Evolutionary conservation across 2,888 invertebrate species (phyloP).

Genomic region (Cristatella mucedo): DNA sequence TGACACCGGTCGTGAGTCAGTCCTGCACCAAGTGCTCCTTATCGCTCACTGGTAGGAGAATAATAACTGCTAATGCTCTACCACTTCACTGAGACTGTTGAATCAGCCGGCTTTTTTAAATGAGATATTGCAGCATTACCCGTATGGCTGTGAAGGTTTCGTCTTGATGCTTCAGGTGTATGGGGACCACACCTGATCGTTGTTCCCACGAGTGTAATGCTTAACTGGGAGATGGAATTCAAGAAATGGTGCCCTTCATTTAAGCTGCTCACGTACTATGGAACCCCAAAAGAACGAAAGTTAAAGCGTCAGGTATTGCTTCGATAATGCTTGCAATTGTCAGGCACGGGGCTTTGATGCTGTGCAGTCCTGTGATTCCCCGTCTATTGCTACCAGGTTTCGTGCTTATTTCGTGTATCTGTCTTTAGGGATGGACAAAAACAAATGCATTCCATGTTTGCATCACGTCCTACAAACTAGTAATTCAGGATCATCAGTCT

Average conservation of each 20-base stretch:
- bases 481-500: constrained; percentile 93
- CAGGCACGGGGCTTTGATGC: too few relatives aligned
- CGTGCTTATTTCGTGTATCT: constrained; percentile 8
- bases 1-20: too few relatives aligned
- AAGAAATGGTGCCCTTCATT: constrained; percentile 99
- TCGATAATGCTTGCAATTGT: background rate
- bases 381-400: constrained; percentile 7
- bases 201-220: constrained; percentile 96
- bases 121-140: too few relatives aligned
- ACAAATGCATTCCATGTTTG: constrained; percentile 89
- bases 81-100: too few relatives aligned
- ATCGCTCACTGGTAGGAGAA: too few relatives aligned
- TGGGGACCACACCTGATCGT: constrained; percentile 99
- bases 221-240: constrained; percentile 99
- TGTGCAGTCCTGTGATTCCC: too few relatives aligned
- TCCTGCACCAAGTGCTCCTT: too few relatives aligned
- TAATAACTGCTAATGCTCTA: too few relatives aligned
- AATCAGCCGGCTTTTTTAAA: too few relatives aligned
- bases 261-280: constrained; percentile 95
- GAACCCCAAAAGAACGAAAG: constrained; percentile 75
- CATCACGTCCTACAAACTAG: constrained; percentile 91
- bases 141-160: too few relatives aligned
- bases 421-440: constrained; percentile 81
- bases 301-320: constrained; percentile 30
- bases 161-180: constrained; percentile 49